Percentiles rank a stretch among this genome's conserved stretches.
phyloP scores from a whole-genome alignment of 1,140 invertebrate species.

The Pseudomyrmex flavicornis region DNA sequence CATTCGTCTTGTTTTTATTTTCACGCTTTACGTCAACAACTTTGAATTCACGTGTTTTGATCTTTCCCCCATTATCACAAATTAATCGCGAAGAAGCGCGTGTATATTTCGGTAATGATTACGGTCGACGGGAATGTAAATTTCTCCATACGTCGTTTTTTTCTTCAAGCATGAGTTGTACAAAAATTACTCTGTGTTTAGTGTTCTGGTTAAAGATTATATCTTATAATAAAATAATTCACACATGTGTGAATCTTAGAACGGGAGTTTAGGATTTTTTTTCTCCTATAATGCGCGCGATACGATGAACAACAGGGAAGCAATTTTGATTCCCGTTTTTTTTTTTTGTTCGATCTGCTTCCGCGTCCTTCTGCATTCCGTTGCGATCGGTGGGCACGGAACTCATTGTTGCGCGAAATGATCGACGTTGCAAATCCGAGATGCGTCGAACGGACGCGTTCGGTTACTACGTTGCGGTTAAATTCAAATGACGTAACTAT shows the following conservation, averaged over 20 bases:
- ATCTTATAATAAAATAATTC: too few relatives aligned
- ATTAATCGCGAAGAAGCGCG: constrained; percentile 27
- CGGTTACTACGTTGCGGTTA: constrained; percentile 21
- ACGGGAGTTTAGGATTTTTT: too few relatives aligned
- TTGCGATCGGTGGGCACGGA: not conserved
- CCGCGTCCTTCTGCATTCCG: constrained; percentile 46
- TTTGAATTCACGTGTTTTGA: constrained; percentile 3
- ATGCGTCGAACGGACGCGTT: constrained; percentile 19
- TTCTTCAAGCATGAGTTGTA: too few relatives aligned
- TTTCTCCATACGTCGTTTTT: constrained; percentile 26
- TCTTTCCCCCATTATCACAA: not conserved
- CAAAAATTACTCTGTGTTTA: too few relatives aligned
- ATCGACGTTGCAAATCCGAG: constrained; percentile 14
- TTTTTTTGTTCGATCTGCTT: constrained; percentile 23
- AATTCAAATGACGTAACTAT: constrained; percentile 26
- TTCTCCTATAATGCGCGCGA: too few relatives aligned
- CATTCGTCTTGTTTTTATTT: not conserved
- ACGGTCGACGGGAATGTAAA: constrained; percentile 49
- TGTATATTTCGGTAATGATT: constrained; percentile 55
- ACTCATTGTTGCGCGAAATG: constrained; percentile 29
- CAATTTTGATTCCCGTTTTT: constrained; percentile 42
- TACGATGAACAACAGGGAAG: constrained; percentile 52
- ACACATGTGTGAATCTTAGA: too few relatives aligned
- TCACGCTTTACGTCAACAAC: not conserved
- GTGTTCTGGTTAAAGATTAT: too few relatives aligned